A percentile compares a stretch with the other conserved stretches of the same genome.
Conservation (phyloP, 1,140 invertebrate genomes). For the Parasteatoda tepidariorum region DNA sequence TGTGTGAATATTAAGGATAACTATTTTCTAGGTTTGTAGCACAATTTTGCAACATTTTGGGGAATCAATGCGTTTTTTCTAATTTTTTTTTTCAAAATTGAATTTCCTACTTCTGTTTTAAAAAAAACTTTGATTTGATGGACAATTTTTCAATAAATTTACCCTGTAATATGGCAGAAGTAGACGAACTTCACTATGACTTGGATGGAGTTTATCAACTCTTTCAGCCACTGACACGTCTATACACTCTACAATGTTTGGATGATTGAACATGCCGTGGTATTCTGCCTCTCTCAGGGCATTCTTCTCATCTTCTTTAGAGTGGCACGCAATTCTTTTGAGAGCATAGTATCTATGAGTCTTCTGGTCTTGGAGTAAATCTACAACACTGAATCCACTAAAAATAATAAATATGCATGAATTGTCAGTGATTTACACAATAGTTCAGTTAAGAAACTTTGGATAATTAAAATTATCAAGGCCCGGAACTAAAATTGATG, state of each 20-base stretch:
- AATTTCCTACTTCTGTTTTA: too few species aligned
- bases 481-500: neutral
- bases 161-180: slow-evolving; percentile 83
- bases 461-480: neutral
- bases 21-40: too few species aligned
- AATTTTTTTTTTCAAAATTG: too few species aligned
- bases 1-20: too few species aligned
- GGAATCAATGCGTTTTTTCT: too few species aligned
- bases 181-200: slow-evolving; percentile 78
- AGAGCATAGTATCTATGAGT: slow-evolving; percentile 81
- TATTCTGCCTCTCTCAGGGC: slow-evolving; percentile 82
- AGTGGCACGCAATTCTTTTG: slow-evolving; percentile 85
- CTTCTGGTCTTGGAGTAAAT: slow-evolving; percentile 80
- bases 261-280: slow-evolving; percentile 78
- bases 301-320: slow-evolving; percentile 80
- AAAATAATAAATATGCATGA: slow-evolving; percentile 65
- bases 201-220: slow-evolving; percentile 76
- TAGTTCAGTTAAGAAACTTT: neutral
- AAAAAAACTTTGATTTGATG: too few species aligned
- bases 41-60: too few species aligned
- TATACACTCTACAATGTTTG: slow-evolving; percentile 81
- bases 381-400: slow-evolving; percentile 87
- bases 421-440: neutral
- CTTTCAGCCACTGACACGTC: slow-evolving; percentile 77
- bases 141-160: too few species aligned